phyloP scores from a whole-genome alignment of 2,113 vertebrate genomes.

The Mus pahari region DNA sequence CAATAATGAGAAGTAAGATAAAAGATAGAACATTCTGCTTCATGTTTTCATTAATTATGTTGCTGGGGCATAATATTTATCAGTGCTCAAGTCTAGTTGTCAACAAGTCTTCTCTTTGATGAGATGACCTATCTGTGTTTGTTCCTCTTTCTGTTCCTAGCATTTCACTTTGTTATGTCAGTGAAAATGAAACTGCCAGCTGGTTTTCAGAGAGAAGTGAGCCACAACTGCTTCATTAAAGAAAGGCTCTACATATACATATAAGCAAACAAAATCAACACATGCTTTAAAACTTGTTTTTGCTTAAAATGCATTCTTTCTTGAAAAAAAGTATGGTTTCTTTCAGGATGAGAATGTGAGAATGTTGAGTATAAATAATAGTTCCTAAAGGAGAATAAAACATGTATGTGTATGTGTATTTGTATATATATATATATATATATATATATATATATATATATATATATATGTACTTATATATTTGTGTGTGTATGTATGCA shows the following conservation, averaged over 20 bases:
- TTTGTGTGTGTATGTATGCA: background rate
- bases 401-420: background rate
- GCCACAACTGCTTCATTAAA: constrained; percentile 9
- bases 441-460: background rate
- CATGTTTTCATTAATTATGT: constrained; percentile 57
- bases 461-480: background rate
- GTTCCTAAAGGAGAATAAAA: constrained; percentile 38
- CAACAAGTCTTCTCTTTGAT: constrained; percentile 34
- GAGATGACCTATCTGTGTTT: constrained; percentile 48
- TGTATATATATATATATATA: background rate
- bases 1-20: constrained; percentile 65
- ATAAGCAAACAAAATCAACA: constrained; percentile 43
- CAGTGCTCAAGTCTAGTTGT: constrained; percentile 7
- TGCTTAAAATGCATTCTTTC: background rate
- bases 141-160: background rate
- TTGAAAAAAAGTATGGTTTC: constrained; percentile 13
- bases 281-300: background rate
- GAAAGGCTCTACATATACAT: constrained; percentile 30
- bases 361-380: constrained; percentile 2
- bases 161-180: constrained; percentile 51
- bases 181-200: constrained; percentile 49
- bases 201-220: constrained; percentile 49
- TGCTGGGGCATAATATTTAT: background rate
- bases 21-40: constrained; percentile 56
- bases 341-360: constrained; percentile 7